Percentiles rank a stretch among this genome's conserved stretches.
Evolutionary conservation across 2,888 invertebrate genomes (phyloP).

Genomic region (Cantharis nigra): DNA sequence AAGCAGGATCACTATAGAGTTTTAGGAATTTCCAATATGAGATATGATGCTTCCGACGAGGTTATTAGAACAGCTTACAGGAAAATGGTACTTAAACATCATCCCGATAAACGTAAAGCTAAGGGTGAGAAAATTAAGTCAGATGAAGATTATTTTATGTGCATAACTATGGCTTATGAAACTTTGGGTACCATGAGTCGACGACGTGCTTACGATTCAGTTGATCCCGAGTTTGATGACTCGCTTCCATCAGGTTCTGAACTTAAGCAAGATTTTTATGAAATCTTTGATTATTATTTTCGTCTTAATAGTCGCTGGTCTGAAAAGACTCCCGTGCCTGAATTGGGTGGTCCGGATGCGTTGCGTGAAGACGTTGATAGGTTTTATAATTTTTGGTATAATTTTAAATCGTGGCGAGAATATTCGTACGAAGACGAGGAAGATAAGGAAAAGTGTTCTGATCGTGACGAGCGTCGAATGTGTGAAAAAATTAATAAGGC

Average conservation of each 20-base stretch:
- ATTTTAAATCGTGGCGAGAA: constrained; percentile 98
- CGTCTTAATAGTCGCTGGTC: constrained; percentile 90
- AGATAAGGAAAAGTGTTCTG: constrained; percentile 97
- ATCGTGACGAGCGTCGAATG: constrained; percentile 94
- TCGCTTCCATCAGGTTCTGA: constrained; percentile 76
- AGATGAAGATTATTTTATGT: constrained; percentile 97
- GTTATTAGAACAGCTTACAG: constrained; percentile 94
- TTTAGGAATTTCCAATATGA: constrained; percentile 81
- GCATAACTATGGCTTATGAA: constrained; percentile 97
- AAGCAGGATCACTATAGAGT: constrained; percentile 97
- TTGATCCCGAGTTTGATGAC: constrained; percentile 94
- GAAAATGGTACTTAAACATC: constrained; percentile 89
- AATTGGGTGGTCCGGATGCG: constrained; percentile 75
- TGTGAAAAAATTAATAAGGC: constrained; percentile 96
- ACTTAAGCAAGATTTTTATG: constrained; percentile 80
- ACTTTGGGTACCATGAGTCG: constrained; percentile 79
- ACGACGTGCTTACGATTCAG: constrained; percentile 92
- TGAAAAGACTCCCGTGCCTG: constrained; percentile 82
- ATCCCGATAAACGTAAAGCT: constrained; percentile 96
- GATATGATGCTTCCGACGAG: constrained; percentile 87
- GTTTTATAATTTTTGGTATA: constrained; percentile 98
- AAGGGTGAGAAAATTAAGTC: constrained; percentile 84
- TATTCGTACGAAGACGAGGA: constrained; percentile 99
- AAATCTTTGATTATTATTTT: constrained; percentile 69
- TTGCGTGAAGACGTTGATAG: constrained; percentile 83